Conservation (phyloP, 1,140 invertebrate genomes). For the Meteorus sp. region DNA sequence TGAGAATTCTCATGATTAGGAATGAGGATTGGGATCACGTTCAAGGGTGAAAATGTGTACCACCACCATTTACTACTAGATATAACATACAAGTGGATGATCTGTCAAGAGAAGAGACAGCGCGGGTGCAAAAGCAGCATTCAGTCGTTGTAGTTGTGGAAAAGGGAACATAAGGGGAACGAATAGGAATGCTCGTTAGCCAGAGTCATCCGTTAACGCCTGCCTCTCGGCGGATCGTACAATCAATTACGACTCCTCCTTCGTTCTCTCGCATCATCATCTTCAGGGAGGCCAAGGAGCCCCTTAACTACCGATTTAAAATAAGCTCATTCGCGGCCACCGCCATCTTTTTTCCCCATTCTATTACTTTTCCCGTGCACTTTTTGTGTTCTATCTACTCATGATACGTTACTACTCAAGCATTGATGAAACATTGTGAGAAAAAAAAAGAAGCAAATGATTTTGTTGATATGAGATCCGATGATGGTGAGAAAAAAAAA, state of each 20-base stretch:
- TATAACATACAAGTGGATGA: too few species aligned
- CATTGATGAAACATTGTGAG: too few species aligned
- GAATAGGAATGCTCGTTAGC: constrained; percentile 58
- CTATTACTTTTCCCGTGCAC: constrained; percentile 5
- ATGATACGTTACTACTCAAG: too few species aligned
- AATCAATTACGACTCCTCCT: constrained; percentile 58
- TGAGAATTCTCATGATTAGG: neutral
- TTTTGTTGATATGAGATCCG: too few species aligned
- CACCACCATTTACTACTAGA: too few species aligned
- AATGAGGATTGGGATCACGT: constrained; percentile 16
- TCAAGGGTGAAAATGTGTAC: constrained; percentile 14
- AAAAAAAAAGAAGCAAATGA: too few species aligned
- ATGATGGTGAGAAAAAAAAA: neutral
- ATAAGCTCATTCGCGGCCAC: constrained; percentile 43
- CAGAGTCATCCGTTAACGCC: constrained; percentile 59
- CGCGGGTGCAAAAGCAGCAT: neutral
- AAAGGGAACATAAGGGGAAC: neutral
- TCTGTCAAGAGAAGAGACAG: neutral
- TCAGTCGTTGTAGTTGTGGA: too few species aligned
- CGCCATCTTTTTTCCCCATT: neutral
- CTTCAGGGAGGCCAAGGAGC: constrained; percentile 50
- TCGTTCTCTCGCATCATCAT: constrained; percentile 53
- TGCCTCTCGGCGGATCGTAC: constrained; percentile 56
- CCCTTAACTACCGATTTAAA: constrained; percentile 57
- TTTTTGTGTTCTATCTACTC: neutral